Evolutionary conservation across 2,888 invertebrate species (phyloP).

Genomic region (Dicranocentrus wangi): DNA sequence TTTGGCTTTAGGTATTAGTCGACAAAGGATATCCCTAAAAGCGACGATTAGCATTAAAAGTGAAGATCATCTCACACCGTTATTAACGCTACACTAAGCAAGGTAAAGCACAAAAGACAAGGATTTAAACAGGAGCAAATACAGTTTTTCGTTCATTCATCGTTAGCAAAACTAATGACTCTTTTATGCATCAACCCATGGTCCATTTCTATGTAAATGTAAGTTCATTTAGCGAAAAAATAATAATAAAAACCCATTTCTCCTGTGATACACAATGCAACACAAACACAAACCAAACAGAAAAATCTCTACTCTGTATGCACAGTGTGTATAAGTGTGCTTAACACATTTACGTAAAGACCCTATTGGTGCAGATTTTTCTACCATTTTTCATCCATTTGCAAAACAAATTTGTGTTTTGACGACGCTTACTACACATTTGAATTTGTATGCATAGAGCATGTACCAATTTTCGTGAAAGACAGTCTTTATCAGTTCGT

Average conservation of each 20-base stretch:
- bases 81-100: constrained; percentile 6
- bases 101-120: background rate
- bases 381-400: background rate
- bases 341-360: background rate
- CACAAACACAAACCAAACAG: background rate
- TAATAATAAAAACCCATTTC: constrained; percentile 1
- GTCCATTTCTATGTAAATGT: constrained; percentile 29
- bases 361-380: background rate
- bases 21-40: background rate
- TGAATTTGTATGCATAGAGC: no score
- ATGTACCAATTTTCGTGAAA: no score
- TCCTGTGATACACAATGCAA: background rate
- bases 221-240: constrained; percentile 18
- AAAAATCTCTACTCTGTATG: background rate
- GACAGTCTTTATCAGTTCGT: no score
- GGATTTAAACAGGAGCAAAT: background rate
- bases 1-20: background rate
- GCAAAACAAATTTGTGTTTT: background rate
- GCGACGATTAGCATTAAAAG: constrained; percentile 16
- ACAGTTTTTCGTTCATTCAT: constrained; percentile 3
- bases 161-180: constrained; percentile 21
- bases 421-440: background rate
- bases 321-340: background rate
- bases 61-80: constrained; percentile 17
- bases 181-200: constrained; percentile 20